A percentile compares a stretch with the other conserved stretches of the same genome.
Evolutionary conservation across 2,113 vertebrate species (phyloP).

Genomic region (Leptosomus discolor): DNA sequence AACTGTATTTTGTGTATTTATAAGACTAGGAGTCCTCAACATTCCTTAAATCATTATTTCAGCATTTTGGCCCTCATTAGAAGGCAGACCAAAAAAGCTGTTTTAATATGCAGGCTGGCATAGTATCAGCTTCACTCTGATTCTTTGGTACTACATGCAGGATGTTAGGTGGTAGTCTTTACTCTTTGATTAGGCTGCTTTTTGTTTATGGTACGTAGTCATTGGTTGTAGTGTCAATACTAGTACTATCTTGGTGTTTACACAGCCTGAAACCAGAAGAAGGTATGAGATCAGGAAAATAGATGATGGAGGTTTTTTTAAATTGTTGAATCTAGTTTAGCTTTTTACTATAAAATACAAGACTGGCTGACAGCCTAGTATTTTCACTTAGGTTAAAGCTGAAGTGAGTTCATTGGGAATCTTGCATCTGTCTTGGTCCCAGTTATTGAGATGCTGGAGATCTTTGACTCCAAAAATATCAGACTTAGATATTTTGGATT

Average conservation of each 20-base stretch:
- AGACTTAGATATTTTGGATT: neutral
- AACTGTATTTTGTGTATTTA: neutral
- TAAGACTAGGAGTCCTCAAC: neutral
- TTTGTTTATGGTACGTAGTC: neutral
- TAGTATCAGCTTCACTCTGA: neutral
- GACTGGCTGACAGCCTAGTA: neutral
- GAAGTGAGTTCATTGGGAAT: neutral
- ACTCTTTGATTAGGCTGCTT: neutral
- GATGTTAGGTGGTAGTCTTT: neutral
- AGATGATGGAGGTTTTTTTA: neutral
- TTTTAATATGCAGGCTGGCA: neutral
- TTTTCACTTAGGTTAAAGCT: neutral
- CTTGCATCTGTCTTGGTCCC: neutral
- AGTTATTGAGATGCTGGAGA: fast-evolving
- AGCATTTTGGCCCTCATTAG: neutral
- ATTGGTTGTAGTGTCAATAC: neutral
- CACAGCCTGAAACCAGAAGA: neutral
- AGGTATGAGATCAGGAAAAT: neutral
- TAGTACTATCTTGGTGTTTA: neutral
- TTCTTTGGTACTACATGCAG: neutral
- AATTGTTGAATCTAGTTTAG: neutral
- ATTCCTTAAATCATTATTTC: neutral
- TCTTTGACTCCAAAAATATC: neutral
- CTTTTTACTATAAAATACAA: neutral
- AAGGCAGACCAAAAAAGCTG: neutral